Percentiles rank a stretch among this genome's conserved stretches.
Conservation (phyloP, 2,113 vertebrate species). For the Cheilinus undulatus region DNA sequence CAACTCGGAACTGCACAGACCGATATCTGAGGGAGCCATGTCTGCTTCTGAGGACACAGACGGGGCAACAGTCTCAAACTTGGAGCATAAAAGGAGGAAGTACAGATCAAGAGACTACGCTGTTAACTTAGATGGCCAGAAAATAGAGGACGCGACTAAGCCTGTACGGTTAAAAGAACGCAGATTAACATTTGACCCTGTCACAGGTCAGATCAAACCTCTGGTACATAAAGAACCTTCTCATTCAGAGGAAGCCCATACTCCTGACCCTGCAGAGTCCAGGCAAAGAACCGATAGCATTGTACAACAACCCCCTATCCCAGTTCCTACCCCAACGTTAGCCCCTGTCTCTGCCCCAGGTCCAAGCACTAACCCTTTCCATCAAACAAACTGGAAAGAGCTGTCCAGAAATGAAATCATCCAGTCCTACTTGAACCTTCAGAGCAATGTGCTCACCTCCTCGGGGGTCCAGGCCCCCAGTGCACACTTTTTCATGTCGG, state of each 20-base stretch:
- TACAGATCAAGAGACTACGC: constrained; percentile 93
- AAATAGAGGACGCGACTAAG: constrained; percentile 90
- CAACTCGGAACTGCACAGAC: constrained; percentile 76
- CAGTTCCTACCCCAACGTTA: constrained; percentile 72
- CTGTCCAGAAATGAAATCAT: constrained; percentile 97
- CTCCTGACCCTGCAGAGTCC: constrained; percentile 79
- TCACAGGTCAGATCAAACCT: constrained; percentile 97
- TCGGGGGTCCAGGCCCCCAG: constrained; percentile 95
- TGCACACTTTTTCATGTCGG: constrained; percentile 97
- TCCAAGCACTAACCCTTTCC: constrained; percentile 91
- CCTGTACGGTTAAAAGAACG: constrained; percentile 98
- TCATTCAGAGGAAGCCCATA: constrained; percentile 83
- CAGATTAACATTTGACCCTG: constrained; percentile 96
- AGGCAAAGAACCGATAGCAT: constrained; percentile 89
- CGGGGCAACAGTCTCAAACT: constrained; percentile 80
- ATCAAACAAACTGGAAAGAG: constrained; percentile 99
- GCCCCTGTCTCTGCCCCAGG: constrained; percentile 36
- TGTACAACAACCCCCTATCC: constrained; percentile 77
- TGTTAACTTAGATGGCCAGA: constrained; percentile 92
- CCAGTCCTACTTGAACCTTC: constrained; percentile 97
- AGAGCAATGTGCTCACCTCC: constrained; percentile 97
- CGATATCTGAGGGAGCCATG: constrained; percentile 74
- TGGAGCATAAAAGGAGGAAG: constrained; percentile 91
- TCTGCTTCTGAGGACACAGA: constrained; percentile 86
- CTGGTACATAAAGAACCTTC: constrained; percentile 93